Evolutionary conservation across 2,113 vertebrate species (phyloP).

Genomic region (Lampris incognitus): DNA sequence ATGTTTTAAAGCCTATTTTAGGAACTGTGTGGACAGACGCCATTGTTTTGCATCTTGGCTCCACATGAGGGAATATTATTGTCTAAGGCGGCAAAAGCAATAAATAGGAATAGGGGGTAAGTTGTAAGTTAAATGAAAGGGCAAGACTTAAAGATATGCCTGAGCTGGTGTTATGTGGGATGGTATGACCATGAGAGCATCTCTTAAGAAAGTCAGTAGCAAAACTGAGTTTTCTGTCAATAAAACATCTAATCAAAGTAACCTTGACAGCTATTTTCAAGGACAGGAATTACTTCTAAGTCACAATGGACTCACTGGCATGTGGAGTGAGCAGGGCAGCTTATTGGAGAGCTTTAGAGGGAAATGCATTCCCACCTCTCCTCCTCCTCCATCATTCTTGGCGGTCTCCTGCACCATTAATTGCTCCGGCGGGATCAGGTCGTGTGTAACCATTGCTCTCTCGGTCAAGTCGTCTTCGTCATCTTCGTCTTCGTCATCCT

Average conservation of each 20-base stretch:
- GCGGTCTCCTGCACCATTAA: conserved; percentile 97
- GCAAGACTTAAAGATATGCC: background rate
- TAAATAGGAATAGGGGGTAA: too few species aligned
- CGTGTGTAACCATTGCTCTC: conserved; percentile 89
- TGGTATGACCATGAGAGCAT: too few species aligned
- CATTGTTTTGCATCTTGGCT: too few species aligned
- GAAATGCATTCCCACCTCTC: conserved; percentile 82
- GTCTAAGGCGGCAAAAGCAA: too few species aligned
- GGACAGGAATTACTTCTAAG: conserved; percentile 18
- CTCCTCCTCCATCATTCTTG: conserved; percentile 90
- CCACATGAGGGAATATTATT: too few species aligned
- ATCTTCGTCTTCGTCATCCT: conserved; percentile 79
- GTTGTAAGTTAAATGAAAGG: too few species aligned
- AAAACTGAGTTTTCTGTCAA: background rate
- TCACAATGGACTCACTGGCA: conserved; percentile 90
- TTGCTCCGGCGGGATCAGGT: conserved; percentile 95
- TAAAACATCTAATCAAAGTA: conserved; percentile 4
- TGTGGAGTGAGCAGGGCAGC: conserved; percentile 91
- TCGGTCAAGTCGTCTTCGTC: conserved; percentile 87
- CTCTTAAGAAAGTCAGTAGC: background rate
- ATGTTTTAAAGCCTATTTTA: too few species aligned
- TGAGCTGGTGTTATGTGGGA: too few species aligned
- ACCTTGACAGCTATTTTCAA: background rate
- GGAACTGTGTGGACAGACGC: too few species aligned
- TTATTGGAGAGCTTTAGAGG: conserved; percentile 92